Base-by-base conservation (phyloP, 1,140 invertebrate genomes). In the Adoxophyes honmai region DNA sequence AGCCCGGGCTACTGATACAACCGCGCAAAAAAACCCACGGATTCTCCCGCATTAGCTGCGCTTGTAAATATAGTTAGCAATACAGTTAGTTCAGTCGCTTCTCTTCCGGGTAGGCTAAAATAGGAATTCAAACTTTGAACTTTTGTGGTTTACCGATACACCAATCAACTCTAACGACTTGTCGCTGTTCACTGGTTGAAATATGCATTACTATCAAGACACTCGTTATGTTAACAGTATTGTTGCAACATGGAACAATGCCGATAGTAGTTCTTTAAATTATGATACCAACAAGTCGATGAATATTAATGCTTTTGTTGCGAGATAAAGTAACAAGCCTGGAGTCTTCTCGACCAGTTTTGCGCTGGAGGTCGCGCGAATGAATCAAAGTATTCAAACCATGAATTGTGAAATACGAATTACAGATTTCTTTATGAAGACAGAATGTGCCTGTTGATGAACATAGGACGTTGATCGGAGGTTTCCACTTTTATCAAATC, bases 1-100 rank as follows among this genome's bases (percentile, higher is more conserved):
- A 3, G 21, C 21, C 21, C 2, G 21, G 21, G 21, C 21, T 28
- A 28, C 21, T 28, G 21, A 28, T 28, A 62, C 51, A 66, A 62
- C 14, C 59, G 64, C 38, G 64, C 48, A 34, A 56, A 78, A 78
- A 83, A 81, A 73, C 71, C 79, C 78, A 72, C 59, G 81, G 81
- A 74, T 73, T 80, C 72, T 70, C 78, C 82, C 66, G 64, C 57
- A 63, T 71, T 72, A 70, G 65, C 57, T 48, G 75, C 71, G 72
- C 62, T 68, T 56, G 60, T 77, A 28, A 44, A 44, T 38, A 11
- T 18, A 21, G 28, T 33, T 48, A 18, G 7, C 21, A 18, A 18
- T 21, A 48, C 42, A 11, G 10, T 48, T 33, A 10, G 42, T 28
- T 9, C 7, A 10, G 39, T 10, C 6, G 6, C 21, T 28, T 28